A percentile compares a stretch with the other conserved stretches of the same genome.
Conservation (phyloP, 2,797 vertebrate genomes). For the Gymnoscopelus braueri region DNA sequence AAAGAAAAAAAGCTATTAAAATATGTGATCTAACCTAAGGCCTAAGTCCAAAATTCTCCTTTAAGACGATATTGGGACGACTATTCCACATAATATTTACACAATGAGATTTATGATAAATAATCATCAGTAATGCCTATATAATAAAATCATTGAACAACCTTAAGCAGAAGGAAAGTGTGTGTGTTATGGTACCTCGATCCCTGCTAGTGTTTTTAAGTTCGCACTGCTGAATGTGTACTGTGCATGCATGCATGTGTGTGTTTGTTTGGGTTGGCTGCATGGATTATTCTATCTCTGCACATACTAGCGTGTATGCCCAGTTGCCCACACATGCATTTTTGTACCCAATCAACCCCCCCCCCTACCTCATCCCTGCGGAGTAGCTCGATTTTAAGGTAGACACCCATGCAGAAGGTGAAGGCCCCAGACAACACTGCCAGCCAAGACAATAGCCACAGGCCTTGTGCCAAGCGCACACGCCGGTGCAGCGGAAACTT, state of each 20-base stretch:
- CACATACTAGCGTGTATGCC: too few relatives aligned
- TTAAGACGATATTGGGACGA: too few relatives aligned
- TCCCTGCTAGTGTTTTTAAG: constrained; percentile 4
- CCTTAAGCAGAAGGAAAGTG: constrained; percentile 10
- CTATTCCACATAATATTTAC: too few relatives aligned
- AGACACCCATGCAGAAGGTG: constrained; percentile 91
- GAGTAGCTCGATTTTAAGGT: constrained; percentile 93
- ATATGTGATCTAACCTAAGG: too few relatives aligned
- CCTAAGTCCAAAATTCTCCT: too few relatives aligned
- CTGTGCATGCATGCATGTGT: constrained; percentile 24
- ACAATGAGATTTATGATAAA: too few relatives aligned
- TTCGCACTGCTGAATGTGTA: background rate
- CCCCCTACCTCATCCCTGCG: constrained; percentile 87
- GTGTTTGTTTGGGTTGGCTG: background rate
- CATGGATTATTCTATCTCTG: too few relatives aligned
- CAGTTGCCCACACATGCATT: too few relatives aligned
- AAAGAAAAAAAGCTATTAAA: too few relatives aligned
- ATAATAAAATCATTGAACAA: constrained; percentile 28
- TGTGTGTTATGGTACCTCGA: constrained; percentile 6
- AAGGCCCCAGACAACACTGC: constrained; percentile 88
- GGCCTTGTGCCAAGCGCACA: constrained; percentile 94
- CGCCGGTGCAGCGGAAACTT: constrained; percentile 92
- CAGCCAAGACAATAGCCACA: constrained; percentile 97
- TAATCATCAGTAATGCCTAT: too few relatives aligned
- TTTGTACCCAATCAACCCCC: background rate